phyloP scores from a whole-genome alignment of 2,888 invertebrate species.

The Timandra comae region DNA sequence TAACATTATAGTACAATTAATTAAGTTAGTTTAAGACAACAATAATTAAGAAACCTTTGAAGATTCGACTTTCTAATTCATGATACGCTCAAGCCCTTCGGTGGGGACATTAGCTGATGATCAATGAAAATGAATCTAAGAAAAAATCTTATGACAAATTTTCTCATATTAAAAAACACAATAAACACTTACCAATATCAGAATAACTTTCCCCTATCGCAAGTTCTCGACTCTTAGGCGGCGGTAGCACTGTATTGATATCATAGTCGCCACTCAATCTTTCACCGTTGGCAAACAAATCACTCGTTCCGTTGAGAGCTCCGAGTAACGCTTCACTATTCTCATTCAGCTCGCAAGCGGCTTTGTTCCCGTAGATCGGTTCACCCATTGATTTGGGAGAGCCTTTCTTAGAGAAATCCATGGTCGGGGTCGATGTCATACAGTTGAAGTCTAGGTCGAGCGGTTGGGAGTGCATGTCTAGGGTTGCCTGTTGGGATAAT shows the following conservation, averaged over 20 bases:
- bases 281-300: constrained; percentile 67
- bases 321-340: constrained; percentile 57
- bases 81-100: constrained; percentile 1
- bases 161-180: no score
- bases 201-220: constrained; percentile 74
- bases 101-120: no score
- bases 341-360: constrained; percentile 60
- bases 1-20: no score
- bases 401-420: constrained; percentile 64
- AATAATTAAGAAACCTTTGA: no score
- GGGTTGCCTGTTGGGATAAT: constrained; percentile 52
- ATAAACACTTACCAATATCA: constrained; percentile 61
- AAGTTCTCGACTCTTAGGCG: constrained; percentile 68
- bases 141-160: no score
- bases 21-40: no score
- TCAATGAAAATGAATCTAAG: constrained; percentile 1
- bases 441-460: constrained; percentile 70
- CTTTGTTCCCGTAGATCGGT: constrained; percentile 70
- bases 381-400: constrained; percentile 65
- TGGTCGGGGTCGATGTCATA: constrained; percentile 62
- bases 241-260: constrained; percentile 66
- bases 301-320: constrained; percentile 58
- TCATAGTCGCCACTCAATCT: constrained; percentile 70
- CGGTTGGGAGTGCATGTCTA: constrained; percentile 67
- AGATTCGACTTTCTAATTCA: background rate